Evolutionary conservation across 2,113 vertebrate genomes (phyloP).

Genomic region (Probosciger aterrimus): DNA sequence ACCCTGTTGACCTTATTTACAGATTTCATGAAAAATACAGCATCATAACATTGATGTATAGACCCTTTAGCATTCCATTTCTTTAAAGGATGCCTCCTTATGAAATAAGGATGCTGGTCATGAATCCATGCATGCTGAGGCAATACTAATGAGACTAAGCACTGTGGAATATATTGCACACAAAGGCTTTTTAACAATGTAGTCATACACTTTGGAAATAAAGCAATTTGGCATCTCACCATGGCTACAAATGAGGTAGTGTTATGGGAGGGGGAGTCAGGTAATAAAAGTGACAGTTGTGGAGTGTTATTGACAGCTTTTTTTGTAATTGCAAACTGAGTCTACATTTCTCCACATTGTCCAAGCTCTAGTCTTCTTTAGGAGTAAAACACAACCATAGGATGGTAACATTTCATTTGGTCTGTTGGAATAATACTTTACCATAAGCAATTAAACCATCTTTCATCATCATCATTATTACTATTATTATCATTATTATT

Average conservation of each 20-base stretch:
- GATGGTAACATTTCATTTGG: constrained; percentile 22
- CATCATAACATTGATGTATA: constrained; percentile 73
- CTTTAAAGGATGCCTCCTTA: constrained; percentile 56
- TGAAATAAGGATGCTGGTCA: constrained; percentile 60
- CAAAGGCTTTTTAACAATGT: constrained; percentile 58
- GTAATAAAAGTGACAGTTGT: constrained; percentile 70
- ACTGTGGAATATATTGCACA: constrained; percentile 45
- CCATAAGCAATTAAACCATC: background rate
- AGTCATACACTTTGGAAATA: constrained; percentile 62
- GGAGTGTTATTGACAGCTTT: constrained; percentile 66
- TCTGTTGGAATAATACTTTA: constrained; percentile 20
- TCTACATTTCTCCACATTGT: constrained; percentile 50
- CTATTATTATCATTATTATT: background rate
- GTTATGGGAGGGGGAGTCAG: constrained; percentile 2
- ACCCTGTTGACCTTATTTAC: constrained; percentile 70
- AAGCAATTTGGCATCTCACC: constrained; percentile 66
- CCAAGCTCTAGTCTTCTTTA: constrained; percentile 46
- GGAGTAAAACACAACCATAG: background rate
- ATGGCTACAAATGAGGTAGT: constrained; percentile 64
- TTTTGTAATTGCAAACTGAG: constrained; percentile 48
- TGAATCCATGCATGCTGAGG: constrained; percentile 32
- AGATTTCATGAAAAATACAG: constrained; percentile 71
- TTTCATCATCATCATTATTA: background rate
- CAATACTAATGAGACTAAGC: constrained; percentile 57
- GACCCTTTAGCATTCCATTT: constrained; percentile 63